Percentiles rank a stretch among this genome's conserved stretches.
These are phyloP conservation scores for Amphilophus citrinellus DNA, from an alignment of 2,113 vertebrate species.

Conservation along the genomic window DNA sequence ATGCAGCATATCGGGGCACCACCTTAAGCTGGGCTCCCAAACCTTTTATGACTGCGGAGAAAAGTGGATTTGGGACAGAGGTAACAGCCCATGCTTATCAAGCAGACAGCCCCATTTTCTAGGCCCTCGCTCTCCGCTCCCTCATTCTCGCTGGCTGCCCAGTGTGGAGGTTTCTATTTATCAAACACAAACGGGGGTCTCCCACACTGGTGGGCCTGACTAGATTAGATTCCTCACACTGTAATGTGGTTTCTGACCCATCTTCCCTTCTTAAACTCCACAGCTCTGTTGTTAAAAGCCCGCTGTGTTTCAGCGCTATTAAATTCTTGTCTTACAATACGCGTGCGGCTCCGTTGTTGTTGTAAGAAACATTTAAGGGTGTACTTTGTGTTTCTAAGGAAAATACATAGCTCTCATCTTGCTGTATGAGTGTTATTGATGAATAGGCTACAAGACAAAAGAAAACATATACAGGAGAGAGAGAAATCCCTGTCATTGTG, in stretches of 20 bases:
- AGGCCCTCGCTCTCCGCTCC: constrained; percentile 43
- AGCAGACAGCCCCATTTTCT: constrained; percentile 79
- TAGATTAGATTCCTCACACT: constrained; percentile 61
- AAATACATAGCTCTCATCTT: neutral
- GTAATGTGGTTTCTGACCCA: constrained; percentile 66
- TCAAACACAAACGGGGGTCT: constrained; percentile 50
- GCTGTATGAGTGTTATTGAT: neutral
- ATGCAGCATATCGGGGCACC: constrained; percentile 35
- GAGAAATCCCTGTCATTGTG: neutral
- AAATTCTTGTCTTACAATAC: neutral
- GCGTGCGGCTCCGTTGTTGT: neutral
- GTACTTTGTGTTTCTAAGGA: neutral
- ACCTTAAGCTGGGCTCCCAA: constrained; percentile 54
- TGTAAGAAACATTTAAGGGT: neutral
- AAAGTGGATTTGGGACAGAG: constrained; percentile 72
- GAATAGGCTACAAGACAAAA: neutral
- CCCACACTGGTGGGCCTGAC: constrained; percentile 36
- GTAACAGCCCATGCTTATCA: constrained; percentile 74
- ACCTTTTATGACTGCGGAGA: constrained; percentile 70
- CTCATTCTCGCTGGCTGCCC: constrained; percentile 37
- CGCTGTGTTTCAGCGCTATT: constrained; percentile 26
- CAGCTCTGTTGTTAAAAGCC: constrained; percentile 25
- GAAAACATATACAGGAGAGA: neutral
- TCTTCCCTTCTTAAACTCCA: constrained; percentile 15
- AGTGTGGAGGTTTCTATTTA: constrained; percentile 50